A percentile compares a stretch with the other conserved stretches of the same genome.
Evolutionary conservation across 2,797 vertebrate genomes (phyloP).

Genomic region (Eulemur albifrons): DNA sequence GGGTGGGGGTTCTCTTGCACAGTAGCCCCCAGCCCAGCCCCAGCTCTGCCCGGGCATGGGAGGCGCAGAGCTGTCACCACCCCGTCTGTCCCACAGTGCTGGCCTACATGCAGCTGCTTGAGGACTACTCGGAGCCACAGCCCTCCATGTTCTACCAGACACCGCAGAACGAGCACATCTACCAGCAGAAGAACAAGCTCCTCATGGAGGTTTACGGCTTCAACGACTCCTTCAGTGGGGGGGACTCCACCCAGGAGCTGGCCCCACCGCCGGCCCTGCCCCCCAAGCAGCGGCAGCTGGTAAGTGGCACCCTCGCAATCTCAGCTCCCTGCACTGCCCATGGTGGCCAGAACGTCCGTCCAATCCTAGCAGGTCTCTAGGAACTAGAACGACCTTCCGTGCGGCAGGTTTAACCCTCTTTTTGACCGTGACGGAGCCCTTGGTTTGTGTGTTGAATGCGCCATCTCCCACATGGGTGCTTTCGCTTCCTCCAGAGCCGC

Average conservation of each 20-base stretch:
- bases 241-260: conserved; percentile 89
- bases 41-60: background rate
- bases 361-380: background rate
- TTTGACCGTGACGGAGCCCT: background rate
- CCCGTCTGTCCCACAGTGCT: conserved; percentile 87
- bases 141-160: conserved; percentile 99
- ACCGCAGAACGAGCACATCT: conserved; percentile 97
- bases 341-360: background rate
- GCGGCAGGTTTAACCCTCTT: background rate
- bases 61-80: too few species aligned
- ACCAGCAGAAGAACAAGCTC: conserved; percentile 96
- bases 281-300: conserved; percentile 97
- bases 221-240: conserved; percentile 92
- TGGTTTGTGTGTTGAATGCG: background rate
- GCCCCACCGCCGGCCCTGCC: conserved; percentile 94
- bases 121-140: conserved; percentile 99
- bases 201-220: conserved; percentile 97
- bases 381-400: background rate
- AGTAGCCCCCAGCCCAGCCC: background rate
- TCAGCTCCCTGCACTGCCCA: too few species aligned
- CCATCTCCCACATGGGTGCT: background rate
- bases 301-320: conserved; percentile 81
- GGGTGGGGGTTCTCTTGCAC: background rate
- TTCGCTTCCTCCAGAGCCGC: background rate
- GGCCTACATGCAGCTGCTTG: conserved; percentile 98